Conservation (phyloP, 2,113 vertebrate genomes). For the Neolamprologus tretocephalus region DNA sequence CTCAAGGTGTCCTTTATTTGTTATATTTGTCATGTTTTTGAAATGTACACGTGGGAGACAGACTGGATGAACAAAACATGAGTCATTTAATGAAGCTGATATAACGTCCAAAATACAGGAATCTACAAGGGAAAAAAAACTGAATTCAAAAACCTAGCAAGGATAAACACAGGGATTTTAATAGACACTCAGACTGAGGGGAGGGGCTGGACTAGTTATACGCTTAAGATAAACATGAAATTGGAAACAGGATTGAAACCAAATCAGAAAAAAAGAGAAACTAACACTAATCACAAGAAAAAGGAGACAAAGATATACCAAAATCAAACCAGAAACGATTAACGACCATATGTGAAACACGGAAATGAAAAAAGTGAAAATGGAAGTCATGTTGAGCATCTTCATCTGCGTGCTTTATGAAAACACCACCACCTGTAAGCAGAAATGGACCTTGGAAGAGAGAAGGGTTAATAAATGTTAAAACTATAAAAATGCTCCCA, state of each 20-base stretch:
- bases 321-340: not conserved
- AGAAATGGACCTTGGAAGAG: not conserved
- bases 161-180: not conserved
- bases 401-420: not conserved
- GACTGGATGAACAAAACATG: not conserved
- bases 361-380: not conserved
- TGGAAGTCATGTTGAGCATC: not conserved
- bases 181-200: not conserved
- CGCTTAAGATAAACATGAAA: not conserved
- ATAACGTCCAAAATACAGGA: not conserved
- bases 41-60: not conserved
- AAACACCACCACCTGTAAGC: not conserved
- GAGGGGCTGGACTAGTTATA: not conserved
- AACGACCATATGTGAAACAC: accelerated
- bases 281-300: not conserved
- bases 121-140: not conserved
- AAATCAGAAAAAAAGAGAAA: not conserved
- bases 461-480: not conserved
- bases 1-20: not conserved
- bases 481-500: not conserved
- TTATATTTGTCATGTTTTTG: not conserved
- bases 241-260: not conserved
- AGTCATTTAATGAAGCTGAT: not conserved
- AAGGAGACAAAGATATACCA: not conserved
- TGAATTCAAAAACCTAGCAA: not conserved